phyloP scores from a whole-genome alignment of 1,140 invertebrate genomes.

The Drosophila bifasciata region DNA sequence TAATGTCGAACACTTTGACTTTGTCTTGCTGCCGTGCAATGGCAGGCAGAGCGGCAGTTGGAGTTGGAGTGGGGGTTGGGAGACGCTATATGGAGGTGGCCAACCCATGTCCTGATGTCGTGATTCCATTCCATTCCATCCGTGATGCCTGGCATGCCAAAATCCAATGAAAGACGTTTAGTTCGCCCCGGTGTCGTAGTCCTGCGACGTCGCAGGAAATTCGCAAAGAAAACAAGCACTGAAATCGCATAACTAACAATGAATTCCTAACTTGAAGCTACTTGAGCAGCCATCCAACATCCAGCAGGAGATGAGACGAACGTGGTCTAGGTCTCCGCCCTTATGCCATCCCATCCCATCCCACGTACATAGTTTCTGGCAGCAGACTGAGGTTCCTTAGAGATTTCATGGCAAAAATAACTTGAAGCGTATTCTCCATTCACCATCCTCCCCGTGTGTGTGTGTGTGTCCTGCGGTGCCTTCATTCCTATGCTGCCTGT shows the following conservation, averaged over 20 bases:
- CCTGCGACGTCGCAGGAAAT: constrained; percentile 63
- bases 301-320: constrained; percentile 57
- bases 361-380: constrained; percentile 27
- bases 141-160: constrained; percentile 79
- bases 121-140: constrained; percentile 66
- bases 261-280: constrained; percentile 80
- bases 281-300: constrained; percentile 67
- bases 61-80: no score
- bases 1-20: constrained; percentile 82
- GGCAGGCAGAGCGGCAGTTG: constrained; percentile 59
- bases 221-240: constrained; percentile 82
- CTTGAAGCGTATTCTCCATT: constrained; percentile 48
- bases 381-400: constrained; percentile 35
- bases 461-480: constrained; percentile 35
- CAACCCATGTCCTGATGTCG: constrained; percentile 37
- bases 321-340: constrained; percentile 50
- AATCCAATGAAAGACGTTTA: constrained; percentile 82
- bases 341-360: constrained; percentile 25
- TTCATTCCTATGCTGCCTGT: constrained; percentile 76
- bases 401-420: constrained; percentile 70
- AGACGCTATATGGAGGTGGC: no score
- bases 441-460: constrained; percentile 22
- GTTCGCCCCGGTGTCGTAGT: constrained; percentile 58
- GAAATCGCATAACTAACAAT: constrained; percentile 83
- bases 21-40: constrained; percentile 71